A percentile compares a stretch with the other conserved stretches of the same genome.
Evolutionary conservation across 1,140 invertebrate species (phyloP).

Genomic region (Diorhabda elongata): DNA sequence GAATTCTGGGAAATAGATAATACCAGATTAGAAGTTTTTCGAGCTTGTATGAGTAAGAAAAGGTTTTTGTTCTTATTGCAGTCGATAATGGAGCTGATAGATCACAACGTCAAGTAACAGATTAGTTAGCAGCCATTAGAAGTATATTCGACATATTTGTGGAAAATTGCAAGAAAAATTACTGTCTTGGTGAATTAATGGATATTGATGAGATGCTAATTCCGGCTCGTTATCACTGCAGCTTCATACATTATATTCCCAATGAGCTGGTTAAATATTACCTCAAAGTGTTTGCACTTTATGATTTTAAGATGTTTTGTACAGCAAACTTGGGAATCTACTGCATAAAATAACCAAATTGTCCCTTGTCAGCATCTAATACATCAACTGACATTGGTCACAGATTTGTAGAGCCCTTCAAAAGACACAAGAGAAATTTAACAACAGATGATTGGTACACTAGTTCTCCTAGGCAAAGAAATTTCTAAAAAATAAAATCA

Average conservation of each 20-base stretch:
- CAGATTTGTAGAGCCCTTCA: not conserved
- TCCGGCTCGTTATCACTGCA: conserved; percentile 43
- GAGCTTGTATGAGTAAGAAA: too few relatives aligned
- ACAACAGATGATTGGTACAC: not conserved
- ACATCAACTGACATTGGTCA: conserved; percentile 29
- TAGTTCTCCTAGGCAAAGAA: not conserved
- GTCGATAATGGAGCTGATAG: too few relatives aligned
- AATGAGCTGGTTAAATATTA: conserved; percentile 51
- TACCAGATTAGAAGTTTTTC: not conserved
- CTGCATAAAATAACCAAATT: conserved; percentile 38
- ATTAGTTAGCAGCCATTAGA: too few relatives aligned
- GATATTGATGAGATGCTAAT: conserved; percentile 47
- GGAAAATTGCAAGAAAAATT: too few relatives aligned
- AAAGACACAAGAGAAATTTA: not conserved
- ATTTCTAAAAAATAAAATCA: too few relatives aligned
- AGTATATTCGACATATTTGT: too few relatives aligned
- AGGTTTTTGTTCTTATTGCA: too few relatives aligned
- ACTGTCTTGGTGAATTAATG: conserved; percentile 25
- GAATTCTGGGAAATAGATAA: not conserved
- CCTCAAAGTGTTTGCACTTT: conserved; percentile 35
- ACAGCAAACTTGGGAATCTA: conserved; percentile 40
- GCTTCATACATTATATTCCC: conserved; percentile 48
- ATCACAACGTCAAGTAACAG: too few relatives aligned
- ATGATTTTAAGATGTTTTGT: conserved; percentile 17
- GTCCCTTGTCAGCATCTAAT: conserved; percentile 29